Base-by-base conservation (phyloP, 2,797 vertebrate species). In the Tenualosa thibaudeaui region DNA sequence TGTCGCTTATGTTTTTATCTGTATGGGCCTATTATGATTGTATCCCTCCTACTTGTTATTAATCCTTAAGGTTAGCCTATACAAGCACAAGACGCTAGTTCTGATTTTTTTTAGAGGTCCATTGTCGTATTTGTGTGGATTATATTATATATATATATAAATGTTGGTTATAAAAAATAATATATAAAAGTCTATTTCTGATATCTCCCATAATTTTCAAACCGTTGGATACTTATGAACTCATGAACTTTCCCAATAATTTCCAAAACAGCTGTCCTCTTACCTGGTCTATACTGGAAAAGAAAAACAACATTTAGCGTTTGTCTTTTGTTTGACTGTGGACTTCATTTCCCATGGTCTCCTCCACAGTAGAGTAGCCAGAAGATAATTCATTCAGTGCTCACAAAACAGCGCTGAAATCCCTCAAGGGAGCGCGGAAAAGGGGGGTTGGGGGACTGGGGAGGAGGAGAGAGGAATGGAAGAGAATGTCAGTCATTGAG, bases 291-390 rank as follows among this genome's bases (percentile, higher is more conserved):
- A 53, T 22, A 37, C 37, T 78, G 71, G 40, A 78, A 78, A 78
- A 40, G 71, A 78, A 78, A 78, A 78, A 78, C 91, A 93, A 92
- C 91, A 89, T 89, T 81, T 81, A 50, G 81, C 68, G 89, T 92
- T 88, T 78, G 89, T 83, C 84, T 90, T 93, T 92, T 92, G 92
- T 94, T 90, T 94, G 94, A 93, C 91, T 88, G 92, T 93, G 96
- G 96, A 97, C 97, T 97, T 96, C 96, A 97, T 97, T 97, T 97
- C 95, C 96, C 95, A 95, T 91, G 94, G 95, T 96, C 96, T 97
- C 93, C 94, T 92, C 19, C 68, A 37, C 88, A 89, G 84, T 86
- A 88, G 85, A 86, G 90, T 86, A 90, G 86, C 88, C 91, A 87
- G 89, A 85, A 90, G 91, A 88, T 94, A 92, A 96, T 94, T 94